A percentile compares a stretch with the other conserved stretches of the same genome.
Evolutionary conservation across 2,797 vertebrate species (phyloP).

Genomic region (Anguilla pacifica): DNA sequence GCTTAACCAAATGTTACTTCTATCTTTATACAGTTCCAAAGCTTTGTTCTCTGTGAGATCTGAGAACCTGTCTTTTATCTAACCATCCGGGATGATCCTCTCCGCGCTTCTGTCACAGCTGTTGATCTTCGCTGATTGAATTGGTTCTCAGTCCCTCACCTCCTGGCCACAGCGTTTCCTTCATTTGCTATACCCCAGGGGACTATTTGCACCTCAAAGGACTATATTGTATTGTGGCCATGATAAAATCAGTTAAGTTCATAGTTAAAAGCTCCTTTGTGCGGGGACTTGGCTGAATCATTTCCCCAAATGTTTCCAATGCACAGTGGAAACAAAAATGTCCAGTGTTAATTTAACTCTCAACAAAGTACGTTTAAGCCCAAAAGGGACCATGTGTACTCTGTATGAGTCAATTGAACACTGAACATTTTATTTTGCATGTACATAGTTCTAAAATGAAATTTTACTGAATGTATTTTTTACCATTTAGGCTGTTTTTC

Average conservation of each 20-base stretch:
- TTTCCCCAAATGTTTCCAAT: background rate
- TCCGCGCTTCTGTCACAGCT: background rate
- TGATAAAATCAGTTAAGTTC: background rate
- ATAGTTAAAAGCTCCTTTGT: background rate
- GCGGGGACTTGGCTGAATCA: background rate
- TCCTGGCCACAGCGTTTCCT: background rate
- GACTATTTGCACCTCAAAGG: background rate
- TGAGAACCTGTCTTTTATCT: background rate
- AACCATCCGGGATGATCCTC: background rate
- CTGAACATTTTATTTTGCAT: no score
- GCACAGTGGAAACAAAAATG: background rate
- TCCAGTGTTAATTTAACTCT: background rate
- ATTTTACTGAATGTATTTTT: no score
- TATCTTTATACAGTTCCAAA: background rate
- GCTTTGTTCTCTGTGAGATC: background rate
- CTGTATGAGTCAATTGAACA: no score
- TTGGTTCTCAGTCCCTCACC: background rate
- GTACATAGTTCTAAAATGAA: no score
- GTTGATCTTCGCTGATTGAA: constrained; percentile 9
- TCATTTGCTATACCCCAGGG: background rate
- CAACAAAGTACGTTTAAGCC: background rate
- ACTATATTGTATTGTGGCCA: background rate
- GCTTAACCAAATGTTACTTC: background rate
- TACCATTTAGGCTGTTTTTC: background rate
- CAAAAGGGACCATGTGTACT: no score